Conservation (phyloP, 2,888 invertebrate genomes). For the Zaprionus lineosus region DNA sequence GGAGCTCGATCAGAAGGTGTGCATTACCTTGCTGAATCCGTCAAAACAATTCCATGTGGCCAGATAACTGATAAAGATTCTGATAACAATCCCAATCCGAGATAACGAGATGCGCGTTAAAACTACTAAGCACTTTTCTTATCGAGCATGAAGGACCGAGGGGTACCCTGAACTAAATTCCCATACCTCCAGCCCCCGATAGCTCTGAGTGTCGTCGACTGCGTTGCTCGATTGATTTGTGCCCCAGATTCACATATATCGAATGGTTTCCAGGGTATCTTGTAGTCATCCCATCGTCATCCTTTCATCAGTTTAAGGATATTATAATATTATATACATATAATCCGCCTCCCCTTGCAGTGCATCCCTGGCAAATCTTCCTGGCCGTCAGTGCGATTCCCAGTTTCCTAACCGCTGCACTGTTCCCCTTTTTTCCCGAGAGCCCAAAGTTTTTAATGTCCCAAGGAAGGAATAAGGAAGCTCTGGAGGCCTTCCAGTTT, state of each 20-base stretch:
- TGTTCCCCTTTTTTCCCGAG: constrained; percentile 73
- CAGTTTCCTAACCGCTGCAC: constrained; percentile 53
- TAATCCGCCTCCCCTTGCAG: constrained; percentile 37
- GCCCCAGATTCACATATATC: no score
- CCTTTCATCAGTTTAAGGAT: background rate
- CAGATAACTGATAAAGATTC: constrained; percentile 1
- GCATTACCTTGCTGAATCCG: background rate
- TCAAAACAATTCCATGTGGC: no score
- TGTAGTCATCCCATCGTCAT: no score
- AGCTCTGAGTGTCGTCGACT: no score
- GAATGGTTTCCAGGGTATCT: no score
- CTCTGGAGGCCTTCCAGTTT: constrained; percentile 79
- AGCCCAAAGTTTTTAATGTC: constrained; percentile 81
- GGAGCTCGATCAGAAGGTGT: background rate
- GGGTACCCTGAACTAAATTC: no score
- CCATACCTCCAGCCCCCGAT: no score
- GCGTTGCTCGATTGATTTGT: no score
- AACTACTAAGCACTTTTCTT: no score
- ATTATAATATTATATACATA: background rate
- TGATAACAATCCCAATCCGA: background rate
- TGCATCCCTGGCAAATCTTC: constrained; percentile 76
- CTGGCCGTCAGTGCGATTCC: constrained; percentile 65
- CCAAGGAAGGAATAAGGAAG: constrained; percentile 76
- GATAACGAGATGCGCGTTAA: constrained; percentile 2
- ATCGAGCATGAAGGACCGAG: no score